Base-by-base conservation (phyloP, 2,797 vertebrate species). In the Harpagifer antarcticus region DNA sequence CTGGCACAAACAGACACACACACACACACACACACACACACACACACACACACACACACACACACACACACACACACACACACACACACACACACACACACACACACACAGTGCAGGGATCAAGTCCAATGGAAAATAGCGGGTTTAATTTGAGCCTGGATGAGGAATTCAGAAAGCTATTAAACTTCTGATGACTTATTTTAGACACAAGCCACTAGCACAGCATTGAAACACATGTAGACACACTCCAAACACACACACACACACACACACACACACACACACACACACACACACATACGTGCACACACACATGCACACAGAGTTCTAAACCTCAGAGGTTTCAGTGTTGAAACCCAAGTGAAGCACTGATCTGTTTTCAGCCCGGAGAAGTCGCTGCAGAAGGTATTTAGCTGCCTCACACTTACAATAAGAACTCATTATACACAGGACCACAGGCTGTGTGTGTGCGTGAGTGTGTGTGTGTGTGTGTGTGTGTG, bases 391-490 rank as follows among this genome's bases (percentile, higher is more conserved):
- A 84, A 71, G 1, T 71, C 42, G 0, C 54, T 76, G 78, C 83
- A 79, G 87, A 65, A 52, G 78, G 82, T 86, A 69, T 87, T 83
- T 79, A 86, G 82, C 61, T 56, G 70, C 75, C 40, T 57, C 68
- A 58, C 74, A 50, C 60, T 79, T 63, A 78, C 78, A 90, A 80
- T 81, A 73, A 71, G 74, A 91, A 76, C 81, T 88, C 85, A 89
- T 89, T 92, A 89, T 53, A 45, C 50, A 50, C 1, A 64, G 63
- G 79, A 84, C 86, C 86, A 89, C 74, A 72, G 87, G 84, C 81
- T 73, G 10, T 50, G 63, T 59, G 64, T 70, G 60, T 54, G 55
- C 56, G 67, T 66, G 45, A 60, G 40, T 65, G 61, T 63, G 72
- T n/a, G 31, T 19, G 44, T 44, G 60, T 65, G 61, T 63, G 72